Conservation (phyloP, 1,140 invertebrate species). For the Ylistrum balloti region DNA sequence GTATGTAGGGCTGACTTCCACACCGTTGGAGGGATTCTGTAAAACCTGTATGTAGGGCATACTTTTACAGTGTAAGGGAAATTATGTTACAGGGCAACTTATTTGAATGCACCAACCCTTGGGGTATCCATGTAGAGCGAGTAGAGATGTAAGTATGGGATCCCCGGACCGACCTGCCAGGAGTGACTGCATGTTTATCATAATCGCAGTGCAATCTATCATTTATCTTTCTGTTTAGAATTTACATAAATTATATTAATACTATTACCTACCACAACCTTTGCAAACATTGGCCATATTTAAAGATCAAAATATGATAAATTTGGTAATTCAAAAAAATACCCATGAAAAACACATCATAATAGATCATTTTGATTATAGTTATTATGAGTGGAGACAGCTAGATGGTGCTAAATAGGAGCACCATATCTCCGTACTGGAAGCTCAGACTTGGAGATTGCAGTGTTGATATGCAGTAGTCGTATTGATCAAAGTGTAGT, state of each 20-base stretch:
- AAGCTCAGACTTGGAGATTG: neutral
- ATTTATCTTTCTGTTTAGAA: neutral
- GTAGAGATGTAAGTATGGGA: conserved; percentile 92
- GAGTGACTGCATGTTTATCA: neutral
- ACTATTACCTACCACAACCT: no score
- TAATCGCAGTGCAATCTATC: neutral
- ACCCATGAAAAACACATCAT: neutral
- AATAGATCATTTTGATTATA: neutral
- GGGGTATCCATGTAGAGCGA: conserved; percentile 98
- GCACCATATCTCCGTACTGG: neutral
- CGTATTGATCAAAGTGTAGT: neutral
- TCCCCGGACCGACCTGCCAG: neutral
- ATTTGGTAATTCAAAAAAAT: neutral
- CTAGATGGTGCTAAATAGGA: neutral
- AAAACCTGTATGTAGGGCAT: neutral
- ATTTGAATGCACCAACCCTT: conserved; percentile 95
- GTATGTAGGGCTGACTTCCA: no score
- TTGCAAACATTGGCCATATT: neutral
- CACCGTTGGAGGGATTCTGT: neutral
- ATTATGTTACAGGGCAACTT: conserved; percentile 79
- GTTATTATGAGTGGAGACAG: neutral
- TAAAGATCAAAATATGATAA: neutral
- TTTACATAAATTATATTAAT: no score
- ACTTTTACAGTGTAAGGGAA: neutral
- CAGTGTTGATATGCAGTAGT: neutral